Percentiles rank a stretch among this genome's conserved stretches.
Evolutionary conservation across 2,797 vertebrate genomes (phyloP).

Genomic region (Sciurus carolinensis): DNA sequence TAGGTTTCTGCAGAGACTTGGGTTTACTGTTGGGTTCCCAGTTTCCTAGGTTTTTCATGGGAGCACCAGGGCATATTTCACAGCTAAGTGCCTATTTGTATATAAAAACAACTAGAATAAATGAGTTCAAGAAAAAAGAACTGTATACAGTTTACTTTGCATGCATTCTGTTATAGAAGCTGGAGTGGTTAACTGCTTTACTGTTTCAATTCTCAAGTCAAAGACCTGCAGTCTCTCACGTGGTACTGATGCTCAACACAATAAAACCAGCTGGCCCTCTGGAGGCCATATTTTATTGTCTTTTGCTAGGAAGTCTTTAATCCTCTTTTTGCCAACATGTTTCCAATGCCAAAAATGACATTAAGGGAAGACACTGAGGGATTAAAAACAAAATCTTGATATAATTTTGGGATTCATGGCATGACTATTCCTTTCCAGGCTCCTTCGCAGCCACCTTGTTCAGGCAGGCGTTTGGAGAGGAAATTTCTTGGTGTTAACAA

Average conservation of each 20-base stretch:
- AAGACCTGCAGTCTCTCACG: slow-evolving; percentile 22
- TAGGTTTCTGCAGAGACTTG: slow-evolving; percentile 67
- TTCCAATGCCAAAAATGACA: slow-evolving; percentile 60
- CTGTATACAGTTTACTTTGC: slow-evolving; percentile 1
- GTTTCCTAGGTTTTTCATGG: slow-evolving; percentile 68
- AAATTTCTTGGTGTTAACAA: slow-evolving; percentile 36
- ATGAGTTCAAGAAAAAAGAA: slow-evolving; percentile 69
- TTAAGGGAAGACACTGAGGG: not conserved
- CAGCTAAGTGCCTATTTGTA: slow-evolving; percentile 50
- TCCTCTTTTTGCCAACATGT: slow-evolving; percentile 49
- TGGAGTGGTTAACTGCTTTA: slow-evolving; percentile 57
- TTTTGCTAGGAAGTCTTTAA: slow-evolving; percentile 58
- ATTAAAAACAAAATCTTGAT: slow-evolving; percentile 3
- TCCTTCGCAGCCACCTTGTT: not conserved
- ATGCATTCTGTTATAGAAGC: slow-evolving; percentile 39
- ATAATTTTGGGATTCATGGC: not conserved
- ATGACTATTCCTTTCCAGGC: not conserved
- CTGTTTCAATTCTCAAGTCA: slow-evolving; percentile 7
- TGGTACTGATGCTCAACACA: not conserved
- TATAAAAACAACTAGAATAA: slow-evolving; percentile 68
- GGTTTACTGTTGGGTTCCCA: slow-evolving; percentile 44
- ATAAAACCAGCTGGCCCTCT: not conserved
- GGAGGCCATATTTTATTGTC: slow-evolving; percentile 57
- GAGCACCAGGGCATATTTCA: slow-evolving; percentile 74
- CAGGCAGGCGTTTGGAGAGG: not conserved